Percentiles rank a stretch among this genome's conserved stretches.
phyloP scores from a whole-genome alignment of 2,888 invertebrate species.

The Exocentrus adspersus region DNA sequence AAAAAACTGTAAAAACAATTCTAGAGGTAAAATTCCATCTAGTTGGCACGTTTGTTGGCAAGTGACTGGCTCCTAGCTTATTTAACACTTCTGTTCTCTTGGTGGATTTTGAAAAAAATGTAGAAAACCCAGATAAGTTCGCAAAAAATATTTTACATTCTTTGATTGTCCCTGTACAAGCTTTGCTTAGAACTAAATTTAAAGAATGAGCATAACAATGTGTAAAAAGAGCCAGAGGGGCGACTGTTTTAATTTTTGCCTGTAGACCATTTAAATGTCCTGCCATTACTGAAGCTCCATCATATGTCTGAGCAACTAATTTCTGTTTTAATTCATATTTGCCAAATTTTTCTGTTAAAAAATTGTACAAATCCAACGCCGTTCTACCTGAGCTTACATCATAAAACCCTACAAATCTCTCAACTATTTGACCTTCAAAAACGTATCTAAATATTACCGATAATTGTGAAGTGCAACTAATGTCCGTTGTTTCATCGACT shows the following conservation, averaged over 20 bases:
- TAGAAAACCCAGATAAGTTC: conserved; percentile 35
- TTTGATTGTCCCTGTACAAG: conserved; percentile 28
- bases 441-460: conserved; percentile 51
- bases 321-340: conserved; percentile 48
- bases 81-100: conserved; percentile 39
- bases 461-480: conserved; percentile 41
- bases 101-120: conserved; percentile 43
- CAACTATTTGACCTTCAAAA: conserved; percentile 40
- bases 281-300: conserved; percentile 50
- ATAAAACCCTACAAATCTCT: conserved; percentile 52
- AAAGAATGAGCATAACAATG: conserved; percentile 48
- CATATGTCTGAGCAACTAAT: conserved; percentile 52
- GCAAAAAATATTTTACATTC: conserved; percentile 38
- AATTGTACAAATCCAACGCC: conserved; percentile 39
- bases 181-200: conserved; percentile 44
- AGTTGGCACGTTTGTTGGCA: conserved; percentile 30
- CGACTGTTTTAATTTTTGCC: conserved; percentile 45
- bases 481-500: conserved; percentile 40
- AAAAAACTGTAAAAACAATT: not conserved
- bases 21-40: conserved; percentile 35
- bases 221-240: conserved; percentile 42
- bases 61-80: conserved; percentile 8
- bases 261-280: conserved; percentile 52
- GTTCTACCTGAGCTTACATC: conserved; percentile 43
- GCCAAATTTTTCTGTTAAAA: conserved; percentile 42